Percentiles rank a stretch among this genome's conserved stretches.
phyloP scores from a whole-genome alignment of 2,888 invertebrate species.

The Pseudeuparius sepicola region DNA sequence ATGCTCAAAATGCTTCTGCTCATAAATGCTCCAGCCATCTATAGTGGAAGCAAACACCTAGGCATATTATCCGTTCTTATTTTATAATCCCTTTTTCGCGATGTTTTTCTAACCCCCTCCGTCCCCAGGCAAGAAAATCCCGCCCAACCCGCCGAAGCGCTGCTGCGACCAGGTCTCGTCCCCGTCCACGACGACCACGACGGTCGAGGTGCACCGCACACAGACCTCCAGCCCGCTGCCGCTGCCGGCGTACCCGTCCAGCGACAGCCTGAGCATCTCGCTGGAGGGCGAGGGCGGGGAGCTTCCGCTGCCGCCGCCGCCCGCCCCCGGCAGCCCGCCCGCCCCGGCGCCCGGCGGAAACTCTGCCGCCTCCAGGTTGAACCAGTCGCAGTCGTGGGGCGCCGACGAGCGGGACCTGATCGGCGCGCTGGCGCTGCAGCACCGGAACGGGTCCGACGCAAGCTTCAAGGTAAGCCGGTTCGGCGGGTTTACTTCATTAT shows the following conservation, averaged over 20 bases:
- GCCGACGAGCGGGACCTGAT: conserved; percentile 42
- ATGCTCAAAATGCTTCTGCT: too few relatives aligned
- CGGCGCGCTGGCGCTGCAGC: conserved; percentile 43
- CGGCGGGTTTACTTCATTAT: background rate
- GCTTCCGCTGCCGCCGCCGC: conserved; percentile 55
- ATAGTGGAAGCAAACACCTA: too few relatives aligned
- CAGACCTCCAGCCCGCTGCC: conserved; percentile 49
- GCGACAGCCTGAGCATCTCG: conserved; percentile 53
- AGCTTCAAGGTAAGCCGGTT: conserved; percentile 62
- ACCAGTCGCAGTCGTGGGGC: conserved; percentile 46
- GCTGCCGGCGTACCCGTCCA: conserved; percentile 52
- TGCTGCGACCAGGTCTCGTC: conserved; percentile 39
- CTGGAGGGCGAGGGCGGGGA: conserved; percentile 42
- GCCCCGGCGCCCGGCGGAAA: conserved; percentile 49
- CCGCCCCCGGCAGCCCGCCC: conserved; percentile 44
- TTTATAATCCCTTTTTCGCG: too few relatives aligned
- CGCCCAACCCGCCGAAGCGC: conserved; percentile 71
- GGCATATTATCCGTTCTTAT: too few relatives aligned
- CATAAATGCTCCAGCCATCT: too few relatives aligned
- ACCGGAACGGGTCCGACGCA: conserved; percentile 69
- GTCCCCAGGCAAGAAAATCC: conserved; percentile 42
- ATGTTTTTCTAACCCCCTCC: too few relatives aligned
- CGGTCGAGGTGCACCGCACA: conserved; percentile 37
- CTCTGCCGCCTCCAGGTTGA: conserved; percentile 40
- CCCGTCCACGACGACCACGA: conserved; percentile 36